Conservation (phyloP, 1,140 invertebrate genomes). For the Eumeta japonica region DNA sequence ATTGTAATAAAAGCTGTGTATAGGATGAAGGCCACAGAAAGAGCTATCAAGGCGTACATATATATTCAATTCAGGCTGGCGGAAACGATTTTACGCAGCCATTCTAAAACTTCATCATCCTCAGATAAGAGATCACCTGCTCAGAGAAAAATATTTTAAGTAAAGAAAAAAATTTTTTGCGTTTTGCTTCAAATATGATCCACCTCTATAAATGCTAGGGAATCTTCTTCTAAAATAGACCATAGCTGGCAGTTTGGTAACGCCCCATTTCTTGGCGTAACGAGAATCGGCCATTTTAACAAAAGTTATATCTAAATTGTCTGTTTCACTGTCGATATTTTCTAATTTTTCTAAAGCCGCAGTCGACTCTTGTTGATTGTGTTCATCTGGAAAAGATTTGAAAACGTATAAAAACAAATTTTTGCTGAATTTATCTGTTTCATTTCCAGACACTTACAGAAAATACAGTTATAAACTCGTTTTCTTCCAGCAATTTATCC, state of each 20-base stretch:
- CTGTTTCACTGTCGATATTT: slow-evolving; percentile 89
- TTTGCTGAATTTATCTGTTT: slow-evolving; percentile 4
- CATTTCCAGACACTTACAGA: slow-evolving; percentile 76
- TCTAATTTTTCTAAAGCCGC: slow-evolving; percentile 81
- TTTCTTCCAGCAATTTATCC: slow-evolving; percentile 89
- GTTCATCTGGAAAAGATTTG: slow-evolving; percentile 65
- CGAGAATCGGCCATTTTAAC: slow-evolving; percentile 90
- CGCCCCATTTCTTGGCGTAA: slow-evolving; percentile 93
- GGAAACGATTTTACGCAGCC: slow-evolving; percentile 91
- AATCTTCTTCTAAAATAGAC: slow-evolving; percentile 93
- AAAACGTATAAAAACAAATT: slow-evolving; percentile 4
- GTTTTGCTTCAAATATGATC: slow-evolving; percentile 8
- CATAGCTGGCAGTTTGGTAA: slow-evolving; percentile 85
- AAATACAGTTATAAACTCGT: slow-evolving; percentile 92
- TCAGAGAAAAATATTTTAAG: slow-evolving; percentile 4
- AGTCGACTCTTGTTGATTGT: slow-evolving; percentile 73
- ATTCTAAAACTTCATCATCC: slow-evolving; percentile 89
- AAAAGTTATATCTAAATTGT: slow-evolving; percentile 92
- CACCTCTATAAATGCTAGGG: slow-evolving; percentile 91
- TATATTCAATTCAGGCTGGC: slow-evolving; percentile 88
- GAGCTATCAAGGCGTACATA: slow-evolving; percentile 91
- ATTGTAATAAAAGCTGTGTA: slow-evolving; percentile 92
- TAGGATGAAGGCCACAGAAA: slow-evolving; percentile 80
- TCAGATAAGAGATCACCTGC: too few relatives aligned
- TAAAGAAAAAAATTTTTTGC: background rate